Evolutionary conservation across 2,797 vertebrate genomes (phyloP), one percentile per base, ranked within the genome.

Genomic region (Schizopygopsis pylzovi): DNA sequence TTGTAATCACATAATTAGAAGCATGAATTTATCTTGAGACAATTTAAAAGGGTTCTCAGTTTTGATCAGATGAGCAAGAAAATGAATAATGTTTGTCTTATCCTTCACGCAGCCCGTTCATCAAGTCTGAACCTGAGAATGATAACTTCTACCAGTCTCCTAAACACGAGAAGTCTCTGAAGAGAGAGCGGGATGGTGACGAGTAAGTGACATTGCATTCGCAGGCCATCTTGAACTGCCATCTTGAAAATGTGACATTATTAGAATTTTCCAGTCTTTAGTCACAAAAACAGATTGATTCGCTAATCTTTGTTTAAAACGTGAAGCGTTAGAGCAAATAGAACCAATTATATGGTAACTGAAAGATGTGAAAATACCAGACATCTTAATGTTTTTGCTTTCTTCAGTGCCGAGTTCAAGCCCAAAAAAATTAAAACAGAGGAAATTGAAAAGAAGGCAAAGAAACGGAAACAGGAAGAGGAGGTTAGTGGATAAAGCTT

Each of bases 401-500:
- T 2, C 91, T 95, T 87, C 92, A 99, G 98, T 87, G 91, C 90
- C 87, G 98, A 99, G 37, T 97, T 97, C 91, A 99, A 98, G 92
- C 92, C 95, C 79, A 96, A 96, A 93, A 99, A 99, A 96, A 97
- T 98, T 85, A 99, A 99, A 95, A 96, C 92, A 70, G 98, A 99
- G 94, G 97, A 98, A 90, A 96, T 95, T 88, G 93, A 91, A 86
- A 99, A 98, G 93, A 99, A 98, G 92, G 94, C 91, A 88, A 99
- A 99, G 94, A 99, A 98, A 93, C 96, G 97, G 93, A 98, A 98
- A 96, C 95, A 87, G 88, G 96, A 96, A 22, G 95, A 96, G 18
- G 96, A 96, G 96, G 98, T 97, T 94, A 93, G 91, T 43, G 43
- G 70, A 41, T 47, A 6, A 71, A n/a, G 73, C 56, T 83, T 59